These are phyloP conservation scores for Chrysaora quinquecirrha DNA, from an alignment of 30 jellyfish, hydroid and myxozoan genomes.

Conservation along the genomic window DNA sequence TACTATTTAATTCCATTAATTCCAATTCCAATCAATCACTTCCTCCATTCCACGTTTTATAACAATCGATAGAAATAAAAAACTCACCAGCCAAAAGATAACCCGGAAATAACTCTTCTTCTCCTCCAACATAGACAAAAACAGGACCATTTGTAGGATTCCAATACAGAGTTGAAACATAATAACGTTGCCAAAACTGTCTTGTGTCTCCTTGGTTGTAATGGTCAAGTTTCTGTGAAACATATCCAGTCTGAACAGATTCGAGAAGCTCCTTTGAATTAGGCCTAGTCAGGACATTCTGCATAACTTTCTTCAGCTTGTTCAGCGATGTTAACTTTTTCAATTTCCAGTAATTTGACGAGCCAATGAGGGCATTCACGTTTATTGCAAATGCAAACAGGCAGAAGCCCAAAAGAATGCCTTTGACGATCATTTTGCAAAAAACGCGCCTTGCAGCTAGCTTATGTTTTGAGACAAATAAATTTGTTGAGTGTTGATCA, in stretches of 20 bases:
- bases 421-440: conserved; percentile 15
- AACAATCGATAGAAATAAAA: no score
- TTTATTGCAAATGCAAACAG: conserved; percentile 9
- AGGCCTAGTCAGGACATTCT: conserved; percentile 14
- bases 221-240: conserved; percentile 70
- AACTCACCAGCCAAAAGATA: conserved; percentile 72
- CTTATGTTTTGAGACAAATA: no score
- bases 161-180: conserved; percentile 65
- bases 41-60: no score
- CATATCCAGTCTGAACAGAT: conserved; percentile 60
- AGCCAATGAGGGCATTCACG: conserved; percentile 43
- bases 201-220: conserved; percentile 45
- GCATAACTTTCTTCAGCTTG: conserved; percentile 29
- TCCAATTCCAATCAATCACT: no score
- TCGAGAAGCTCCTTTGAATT: conserved; percentile 23
- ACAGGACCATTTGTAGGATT: conserved; percentile 72
- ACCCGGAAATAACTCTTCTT: conserved; percentile 77
- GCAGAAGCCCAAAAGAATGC: conserved; percentile 3
- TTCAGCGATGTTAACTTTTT: conserved; percentile 23
- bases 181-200: conserved; percentile 64
- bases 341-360: conserved; percentile 51
- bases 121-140: conserved; percentile 84
- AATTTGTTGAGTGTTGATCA: no score
- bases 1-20: no score
- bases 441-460: no score